Evolutionary conservation across 1,140 invertebrate species (phyloP), one percentile per base, ranked within the genome.

Genomic region (Colletes latitarsis): DNA sequence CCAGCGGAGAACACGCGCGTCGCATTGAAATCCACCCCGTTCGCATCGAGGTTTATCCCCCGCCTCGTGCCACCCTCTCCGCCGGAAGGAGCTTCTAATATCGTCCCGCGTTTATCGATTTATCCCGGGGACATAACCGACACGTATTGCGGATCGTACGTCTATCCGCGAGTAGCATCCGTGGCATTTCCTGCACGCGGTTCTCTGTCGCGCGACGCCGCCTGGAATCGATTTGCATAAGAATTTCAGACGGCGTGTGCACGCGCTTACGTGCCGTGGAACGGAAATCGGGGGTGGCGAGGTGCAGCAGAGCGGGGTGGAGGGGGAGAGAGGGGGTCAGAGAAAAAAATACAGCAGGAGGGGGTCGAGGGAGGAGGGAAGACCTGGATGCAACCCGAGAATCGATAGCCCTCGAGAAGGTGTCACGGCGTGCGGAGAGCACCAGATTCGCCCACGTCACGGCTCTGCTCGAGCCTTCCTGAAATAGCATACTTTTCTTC

Each of bases 401-500:
- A 74, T 82, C 81, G 81, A 82, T 82, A 82, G 77, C 21, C 21
- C 53, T 75, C 53, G 43, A 80, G 60, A 76, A 73, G 49, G 73
- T 87, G 77, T 86, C 73, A 77, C 82, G 58, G 9, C 55, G 60
- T 71, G 57, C 74, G 52, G 46, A 67, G 62, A 71, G 62, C 49
- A 68, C 64, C 30, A 63, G 69, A 81, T 81, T 77, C 67, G n/a
- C 58, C 43, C 52, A 58, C 43, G 49, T 82, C 72, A 82, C 71
- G 71, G 43, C 52, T 49, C 49, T 68, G 69, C 83, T 82, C 62
- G 52, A 77, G 46, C 41, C 53, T 73, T 78, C 69, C 70, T 87
- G 76, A 87, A 87, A 85, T 83, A 87, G 81, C 81, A 60, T 72
- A 83, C 81, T 83, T 86, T 87, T 83, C 85, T 85, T 86, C 77